phyloP scores from a whole-genome alignment of 2,113 vertebrate species.

The Pedetes capensis region DNA sequence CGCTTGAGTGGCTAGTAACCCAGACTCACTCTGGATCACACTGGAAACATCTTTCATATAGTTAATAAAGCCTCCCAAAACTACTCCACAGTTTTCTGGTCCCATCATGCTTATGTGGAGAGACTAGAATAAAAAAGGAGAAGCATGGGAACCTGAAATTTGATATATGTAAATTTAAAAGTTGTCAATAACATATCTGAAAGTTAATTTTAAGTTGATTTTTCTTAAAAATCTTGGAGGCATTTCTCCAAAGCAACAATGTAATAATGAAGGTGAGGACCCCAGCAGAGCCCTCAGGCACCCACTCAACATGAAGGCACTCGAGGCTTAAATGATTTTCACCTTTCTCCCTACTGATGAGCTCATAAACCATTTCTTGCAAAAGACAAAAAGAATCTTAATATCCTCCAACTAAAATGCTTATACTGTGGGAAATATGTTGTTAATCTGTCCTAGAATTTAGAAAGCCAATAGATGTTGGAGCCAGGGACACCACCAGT shows the following conservation, averaged over 20 bases:
- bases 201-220: not conserved
- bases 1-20: not conserved
- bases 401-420: not conserved
- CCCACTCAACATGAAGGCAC: not conserved
- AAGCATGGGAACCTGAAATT: not conserved
- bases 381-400: not conserved
- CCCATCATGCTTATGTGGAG: too few species aligned
- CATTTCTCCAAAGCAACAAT: not conserved
- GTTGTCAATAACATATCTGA: not conserved
- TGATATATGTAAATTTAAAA: not conserved
- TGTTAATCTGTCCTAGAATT: not conserved
- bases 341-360: not conserved
- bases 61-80: not conserved
- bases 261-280: not conserved
- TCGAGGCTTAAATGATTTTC: not conserved
- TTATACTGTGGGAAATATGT: not conserved
- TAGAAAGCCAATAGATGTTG: not conserved
- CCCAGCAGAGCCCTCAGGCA: not conserved
- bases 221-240: not conserved
- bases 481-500: not conserved
- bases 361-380: not conserved
- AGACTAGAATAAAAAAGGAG: not conserved
- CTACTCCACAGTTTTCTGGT: not conserved
- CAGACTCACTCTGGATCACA: not conserved
- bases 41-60: not conserved